Base-by-base conservation (phyloP, 2,888 invertebrate species). In the Gastracanthus pulcherrimus region DNA sequence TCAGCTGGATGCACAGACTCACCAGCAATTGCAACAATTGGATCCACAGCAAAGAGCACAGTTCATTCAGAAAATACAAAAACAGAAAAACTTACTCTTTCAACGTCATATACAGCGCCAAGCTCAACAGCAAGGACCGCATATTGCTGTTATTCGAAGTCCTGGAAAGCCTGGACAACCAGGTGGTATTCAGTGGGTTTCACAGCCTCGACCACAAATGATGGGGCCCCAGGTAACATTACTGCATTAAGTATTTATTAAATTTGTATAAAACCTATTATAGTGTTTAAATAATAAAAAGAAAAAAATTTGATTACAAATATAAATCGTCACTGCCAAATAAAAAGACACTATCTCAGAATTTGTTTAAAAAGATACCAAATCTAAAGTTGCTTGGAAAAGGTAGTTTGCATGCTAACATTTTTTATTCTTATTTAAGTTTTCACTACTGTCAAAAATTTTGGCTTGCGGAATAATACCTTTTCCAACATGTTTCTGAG, bases 1-100 rank as follows among this genome's bases (percentile, higher is more conserved):
- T 81, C 97, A 97, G 85, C 91, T 97, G 85, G 97, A 97, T 86
- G 96, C 96, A 0, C 96, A 96, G 86, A 96, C 96, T 0, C 96
- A 97, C 89, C 96, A 96, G 13, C 96, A 96, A 86, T 92, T 97
- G 64, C 96, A 97, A 88, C 96, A 96, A 87, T 94, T 96, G 94
- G 96, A 96, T 87, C 96, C 96, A 0, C 94, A 96, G 83, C 96
- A 96, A 87, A 93, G 96, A 55, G 95, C 96, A 1, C 94, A 96
- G 90, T 97, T 97, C 85, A 95, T 97, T 5, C 95, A 96, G 13
- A 96, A 96, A 89, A 92, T 96, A 83, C 95, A 96, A 89, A 94
- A 94, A 83, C 94, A 94, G 74, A 92, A 94, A 66, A 93, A 93
- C 38, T 87, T 94, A 84, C 87, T 93, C 72, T 86, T 94, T 70